These are phyloP conservation scores for Spodoptera frugiperda DNA, from an alignment of 1,140 invertebrate species.

Conservation along the genomic window DNA sequence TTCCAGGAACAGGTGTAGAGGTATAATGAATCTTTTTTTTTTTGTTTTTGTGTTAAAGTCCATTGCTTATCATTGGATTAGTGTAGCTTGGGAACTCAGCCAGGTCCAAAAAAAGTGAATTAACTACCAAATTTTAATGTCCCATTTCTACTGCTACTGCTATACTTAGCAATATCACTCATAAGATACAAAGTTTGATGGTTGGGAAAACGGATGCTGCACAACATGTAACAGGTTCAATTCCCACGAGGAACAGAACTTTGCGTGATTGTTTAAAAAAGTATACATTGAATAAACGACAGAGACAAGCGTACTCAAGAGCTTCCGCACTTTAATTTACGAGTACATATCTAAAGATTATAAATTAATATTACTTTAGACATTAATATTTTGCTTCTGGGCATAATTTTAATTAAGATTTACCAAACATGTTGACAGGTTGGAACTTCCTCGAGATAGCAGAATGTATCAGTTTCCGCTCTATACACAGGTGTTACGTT, in stretches of 20 bases:
- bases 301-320: too few species aligned
- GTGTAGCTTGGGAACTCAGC: neutral
- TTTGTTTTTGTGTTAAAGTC: constrained; percentile 19
- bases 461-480: constrained; percentile 5
- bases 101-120: too few species aligned
- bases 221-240: too few species aligned
- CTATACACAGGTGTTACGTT: neutral
- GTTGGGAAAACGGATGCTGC: too few species aligned
- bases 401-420: constrained; percentile 14
- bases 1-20: constrained; percentile 39
- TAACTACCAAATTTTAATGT: too few species aligned
- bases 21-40: constrained; percentile 32
- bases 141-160: too few species aligned
- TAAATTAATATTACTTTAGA: neutral
- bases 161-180: too few species aligned
- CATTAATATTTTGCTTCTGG: neutral
- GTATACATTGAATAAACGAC: too few species aligned
- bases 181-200: too few species aligned
- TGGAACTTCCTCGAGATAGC: neutral
- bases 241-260: too few species aligned
- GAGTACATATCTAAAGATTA: neutral
- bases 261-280: too few species aligned
- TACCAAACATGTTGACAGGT: constrained; percentile 16
- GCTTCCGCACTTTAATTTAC: too few species aligned
- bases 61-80: neutral